Evolutionary conservation across 2,888 invertebrate species (phyloP), one percentile per base, ranked within the genome.

Genomic region (Colletes collaris): DNA sequence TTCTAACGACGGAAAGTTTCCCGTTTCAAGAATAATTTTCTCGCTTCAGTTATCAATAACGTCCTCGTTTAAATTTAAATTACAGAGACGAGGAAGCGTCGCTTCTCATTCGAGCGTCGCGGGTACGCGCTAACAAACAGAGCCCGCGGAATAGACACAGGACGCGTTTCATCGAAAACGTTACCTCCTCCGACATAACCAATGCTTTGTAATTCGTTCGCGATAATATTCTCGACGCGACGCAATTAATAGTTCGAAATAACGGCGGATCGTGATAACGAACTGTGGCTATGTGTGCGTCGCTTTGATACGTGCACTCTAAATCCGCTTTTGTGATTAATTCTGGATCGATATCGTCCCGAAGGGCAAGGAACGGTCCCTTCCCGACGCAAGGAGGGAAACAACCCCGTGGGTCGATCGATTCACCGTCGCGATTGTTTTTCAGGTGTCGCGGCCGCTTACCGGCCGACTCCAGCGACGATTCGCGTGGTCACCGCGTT

Each of bases 401-500:
- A 49, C 13, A 10, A 4, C 37, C 44, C 44, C 8, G n/a, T n/a
- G 8, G n/a, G 53, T 50, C 19, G 27, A 58, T 65, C 64, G 52
- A 56, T 56, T 76, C 46, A 72, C 50, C 7, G 7, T 19, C 35
- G 40, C 16, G 65, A 62, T 55, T 27, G 13, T 55, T 49, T 86
- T 82, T 5, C 76, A 92, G 92, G 92, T 44, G 88, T 89, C 60
- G 93, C 94, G 53, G 94, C 94, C 77, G 94, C 94, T 60, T 94
- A 94, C 90, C 93, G 95, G 84, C 95, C 95, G 62, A 95, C 95
- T 0, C 95, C 95, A 37, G 95, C 95, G 19, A 95, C 95, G 44
- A 94, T 95, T 76, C 93, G 95, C 84, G 94, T 94, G 93, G 95
- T 94, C 89, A 94, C 93, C 55, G 96, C 97, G 8, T 93, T 97